Base-by-base conservation (phyloP, 2,888 invertebrate genomes). In the Thereva unica region DNA sequence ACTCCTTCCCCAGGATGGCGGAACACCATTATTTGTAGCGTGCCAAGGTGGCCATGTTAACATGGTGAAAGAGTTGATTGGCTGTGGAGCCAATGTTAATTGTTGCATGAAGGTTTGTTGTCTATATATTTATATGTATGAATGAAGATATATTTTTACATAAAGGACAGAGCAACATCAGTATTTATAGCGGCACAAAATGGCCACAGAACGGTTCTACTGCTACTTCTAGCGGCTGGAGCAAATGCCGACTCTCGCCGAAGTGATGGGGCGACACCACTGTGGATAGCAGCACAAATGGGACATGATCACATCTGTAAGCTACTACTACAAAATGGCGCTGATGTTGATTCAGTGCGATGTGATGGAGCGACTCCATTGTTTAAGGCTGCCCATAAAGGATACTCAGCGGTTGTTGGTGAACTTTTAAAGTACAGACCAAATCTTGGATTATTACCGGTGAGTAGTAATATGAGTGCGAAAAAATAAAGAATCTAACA, bases 271-370 rank as follows among this genome's bases (percentile, higher is more conserved):
- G 92, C 93, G 76, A 91, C 93, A 54, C 90, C 96, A 69, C 85
- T 97, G 71, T 97, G 95, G 95, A 96, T 97, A 75, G 91, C 95
- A 45, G 88, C 94, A 71, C 97, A 97, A 86, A 95, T 95, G 92
- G 96, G 95, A 0, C 94, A 95, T 83, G 87, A 89, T 77, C 87
- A 87, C 76, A 89, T 91, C 54, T 94, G 90, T 67, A 84, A 89
- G 71, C 85, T 88, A 75, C 84, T 97, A 74, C 83, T 95, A 71
- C 87, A 87, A 75, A 86, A 87, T 72, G 93, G 93, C 52, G 93
- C 93, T 44, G 82, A 84, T 73, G 89, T 93, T 35, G 94, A 95
- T 83, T 85, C 89, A 3, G 85, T 89, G 37, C 84, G 94, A 79
- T 90, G 92, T 83, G 94, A 96, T 82, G 96, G 96, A 50, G 95